Evolutionary conservation across 2,888 invertebrate genomes (phyloP).

Genomic region (Emmelina monodactyla): DNA sequence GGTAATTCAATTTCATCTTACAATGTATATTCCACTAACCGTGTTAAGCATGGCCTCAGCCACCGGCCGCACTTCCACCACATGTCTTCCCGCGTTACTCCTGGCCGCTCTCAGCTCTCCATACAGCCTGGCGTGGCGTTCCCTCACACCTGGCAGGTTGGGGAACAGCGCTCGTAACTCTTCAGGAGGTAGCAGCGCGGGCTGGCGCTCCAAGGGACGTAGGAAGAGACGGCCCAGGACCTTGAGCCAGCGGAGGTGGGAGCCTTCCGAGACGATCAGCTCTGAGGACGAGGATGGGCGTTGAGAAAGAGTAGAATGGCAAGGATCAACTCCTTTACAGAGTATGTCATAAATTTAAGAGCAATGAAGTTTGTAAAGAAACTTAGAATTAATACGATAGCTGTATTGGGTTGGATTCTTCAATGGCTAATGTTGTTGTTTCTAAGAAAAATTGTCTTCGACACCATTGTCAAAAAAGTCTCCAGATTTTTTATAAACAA

Average conservation of each 20-base stretch:
- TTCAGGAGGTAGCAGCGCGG: slow-evolving; percentile 73
- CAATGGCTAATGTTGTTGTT: no score
- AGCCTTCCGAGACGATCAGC: slow-evolving; percentile 83
- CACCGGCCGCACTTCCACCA: slow-evolving; percentile 37
- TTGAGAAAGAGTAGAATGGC: no score
- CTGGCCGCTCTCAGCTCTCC: slow-evolving; percentile 32
- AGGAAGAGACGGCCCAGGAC: slow-evolving; percentile 86
- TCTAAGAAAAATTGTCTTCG: no score
- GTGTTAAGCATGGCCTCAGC: slow-evolving; percentile 49
- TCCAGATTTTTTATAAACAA: no score
- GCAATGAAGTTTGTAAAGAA: no score
- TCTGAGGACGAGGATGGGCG: slow-evolving; percentile 56
- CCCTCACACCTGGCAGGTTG: slow-evolving; percentile 81
- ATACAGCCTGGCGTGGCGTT: slow-evolving; percentile 41
- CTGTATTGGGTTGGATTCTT: no score
- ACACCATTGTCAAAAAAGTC: no score
- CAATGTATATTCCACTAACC: no score
- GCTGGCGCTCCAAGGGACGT: slow-evolving; percentile 72
- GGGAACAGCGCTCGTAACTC: slow-evolving; percentile 83
- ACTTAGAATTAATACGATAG: no score
- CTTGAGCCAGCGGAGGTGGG: slow-evolving; percentile 88
- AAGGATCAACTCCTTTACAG: no score
- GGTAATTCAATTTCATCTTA: no score
- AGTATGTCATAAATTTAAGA: no score
- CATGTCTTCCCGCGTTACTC: slow-evolving; percentile 22